phyloP scores from a whole-genome alignment of 1,140 invertebrate genomes.

The Drosophila carrolli region DNA sequence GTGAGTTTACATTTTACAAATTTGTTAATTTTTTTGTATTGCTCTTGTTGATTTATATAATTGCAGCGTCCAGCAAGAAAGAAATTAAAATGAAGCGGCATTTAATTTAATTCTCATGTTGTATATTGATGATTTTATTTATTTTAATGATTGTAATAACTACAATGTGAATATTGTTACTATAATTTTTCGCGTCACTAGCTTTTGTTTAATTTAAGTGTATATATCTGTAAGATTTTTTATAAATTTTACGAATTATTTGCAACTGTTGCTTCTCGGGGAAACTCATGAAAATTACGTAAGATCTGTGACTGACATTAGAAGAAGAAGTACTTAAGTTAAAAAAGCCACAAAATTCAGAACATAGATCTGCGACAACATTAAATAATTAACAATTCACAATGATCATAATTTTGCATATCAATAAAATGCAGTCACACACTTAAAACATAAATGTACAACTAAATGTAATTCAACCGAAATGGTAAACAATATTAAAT shows the following conservation, averaged over 20 bases:
- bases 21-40: constrained; percentile 7
- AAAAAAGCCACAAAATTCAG: constrained; percentile 14
- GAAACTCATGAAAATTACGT: constrained; percentile 7
- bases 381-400: constrained; percentile 37
- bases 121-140: constrained; percentile 11
- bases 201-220: constrained; percentile 9
- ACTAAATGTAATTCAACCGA: constrained; percentile 46
- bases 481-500: constrained; percentile 56
- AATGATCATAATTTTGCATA: constrained; percentile 34
- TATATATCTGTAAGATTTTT: constrained; percentile 7
- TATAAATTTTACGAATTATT: neutral
- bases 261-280: constrained; percentile 21
- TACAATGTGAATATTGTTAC: constrained; percentile 32
- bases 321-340: neutral
- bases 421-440: constrained; percentile 23
- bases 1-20: constrained; percentile 34
- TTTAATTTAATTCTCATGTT: constrained; percentile 23
- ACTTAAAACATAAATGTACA: constrained; percentile 25
- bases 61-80: constrained; percentile 25
- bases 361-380: constrained; percentile 26
- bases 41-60: constrained; percentile 26
- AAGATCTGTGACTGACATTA: constrained; percentile 1
- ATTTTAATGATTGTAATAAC: constrained; percentile 32
- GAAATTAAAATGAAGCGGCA: constrained; percentile 11
- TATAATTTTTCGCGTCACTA: constrained; percentile 20